Evolutionary conservation across 2,113 vertebrate species (phyloP).

Genomic region (Indri indri): DNA sequence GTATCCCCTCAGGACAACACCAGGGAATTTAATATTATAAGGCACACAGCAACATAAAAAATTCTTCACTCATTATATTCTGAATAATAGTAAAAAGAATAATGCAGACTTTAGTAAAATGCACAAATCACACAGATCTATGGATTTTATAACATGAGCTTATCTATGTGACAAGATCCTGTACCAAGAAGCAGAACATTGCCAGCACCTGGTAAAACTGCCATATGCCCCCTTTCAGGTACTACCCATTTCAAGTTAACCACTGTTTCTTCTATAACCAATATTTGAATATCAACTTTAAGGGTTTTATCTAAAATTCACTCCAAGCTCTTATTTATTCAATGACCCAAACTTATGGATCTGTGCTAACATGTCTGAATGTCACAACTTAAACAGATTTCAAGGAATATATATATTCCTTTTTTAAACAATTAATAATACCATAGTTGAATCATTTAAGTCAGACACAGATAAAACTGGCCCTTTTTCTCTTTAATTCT

Average conservation of each 20-base stretch:
- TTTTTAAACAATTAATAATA: background rate
- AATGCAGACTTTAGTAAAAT: background rate
- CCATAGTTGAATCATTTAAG: background rate
- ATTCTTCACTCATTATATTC: background rate
- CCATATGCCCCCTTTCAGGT: background rate
- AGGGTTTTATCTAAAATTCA: background rate
- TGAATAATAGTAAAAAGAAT: background rate
- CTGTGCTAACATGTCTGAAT: background rate
- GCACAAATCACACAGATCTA: background rate
- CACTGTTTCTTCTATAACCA: background rate
- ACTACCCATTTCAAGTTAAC: no score
- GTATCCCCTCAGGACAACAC: background rate
- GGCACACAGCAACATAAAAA: background rate
- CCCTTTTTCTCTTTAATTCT: background rate
- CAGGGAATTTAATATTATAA: background rate
- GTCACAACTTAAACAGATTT: background rate
- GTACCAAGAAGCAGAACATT: background rate
- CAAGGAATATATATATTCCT: background rate
- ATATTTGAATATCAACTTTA: background rate
- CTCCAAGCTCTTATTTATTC: background rate
- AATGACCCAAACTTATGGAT: background rate
- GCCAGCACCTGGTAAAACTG: background rate
- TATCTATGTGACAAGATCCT: background rate
- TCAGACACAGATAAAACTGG: background rate
- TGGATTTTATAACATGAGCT: background rate